Evolutionary conservation across 2,113 vertebrate species (phyloP).

Genomic region (Sinocyclocheilus anophthalmus): DNA sequence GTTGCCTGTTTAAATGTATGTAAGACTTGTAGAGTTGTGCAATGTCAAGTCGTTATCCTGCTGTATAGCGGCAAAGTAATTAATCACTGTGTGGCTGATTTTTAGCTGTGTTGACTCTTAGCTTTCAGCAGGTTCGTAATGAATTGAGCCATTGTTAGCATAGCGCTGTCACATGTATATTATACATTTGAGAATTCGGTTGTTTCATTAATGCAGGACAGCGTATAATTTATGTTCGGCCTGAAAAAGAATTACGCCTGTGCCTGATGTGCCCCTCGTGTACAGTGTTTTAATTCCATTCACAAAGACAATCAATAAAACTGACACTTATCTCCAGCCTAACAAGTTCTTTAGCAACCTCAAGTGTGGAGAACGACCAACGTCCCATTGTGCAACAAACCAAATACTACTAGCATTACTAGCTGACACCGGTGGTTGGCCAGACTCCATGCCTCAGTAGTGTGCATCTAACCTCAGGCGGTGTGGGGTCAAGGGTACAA

Average conservation of each 20-base stretch:
- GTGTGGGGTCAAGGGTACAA: conserved; percentile 37
- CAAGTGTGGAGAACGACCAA: not conserved
- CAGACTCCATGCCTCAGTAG: conserved; percentile 61
- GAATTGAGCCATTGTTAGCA: conserved; percentile 33
- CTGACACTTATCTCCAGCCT: not conserved
- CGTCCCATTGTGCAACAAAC: not conserved
- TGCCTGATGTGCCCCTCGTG: not conserved
- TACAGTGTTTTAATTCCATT: not conserved
- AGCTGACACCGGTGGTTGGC: not conserved
- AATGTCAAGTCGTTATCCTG: not conserved
- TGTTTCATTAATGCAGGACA: conserved; percentile 29
- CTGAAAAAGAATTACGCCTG: not conserved
- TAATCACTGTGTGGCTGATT: not conserved
- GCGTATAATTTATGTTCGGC: not conserved
- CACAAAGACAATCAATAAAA: conserved; percentile 22
- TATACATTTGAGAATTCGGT: conserved; percentile 6
- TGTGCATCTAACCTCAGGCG: conserved; percentile 63
- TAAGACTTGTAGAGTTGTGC: conserved; percentile 11
- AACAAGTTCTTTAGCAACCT: conserved; percentile 20
- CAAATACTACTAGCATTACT: not conserved
- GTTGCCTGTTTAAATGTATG: not conserved
- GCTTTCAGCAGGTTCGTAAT: conserved; percentile 35
- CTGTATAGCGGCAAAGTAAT: conserved; percentile 19
- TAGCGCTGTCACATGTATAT: not conserved
- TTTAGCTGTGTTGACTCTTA: conserved; percentile 33